phyloP scores from a whole-genome alignment of 1,140 invertebrate species.

The Bradynema listronoti region DNA sequence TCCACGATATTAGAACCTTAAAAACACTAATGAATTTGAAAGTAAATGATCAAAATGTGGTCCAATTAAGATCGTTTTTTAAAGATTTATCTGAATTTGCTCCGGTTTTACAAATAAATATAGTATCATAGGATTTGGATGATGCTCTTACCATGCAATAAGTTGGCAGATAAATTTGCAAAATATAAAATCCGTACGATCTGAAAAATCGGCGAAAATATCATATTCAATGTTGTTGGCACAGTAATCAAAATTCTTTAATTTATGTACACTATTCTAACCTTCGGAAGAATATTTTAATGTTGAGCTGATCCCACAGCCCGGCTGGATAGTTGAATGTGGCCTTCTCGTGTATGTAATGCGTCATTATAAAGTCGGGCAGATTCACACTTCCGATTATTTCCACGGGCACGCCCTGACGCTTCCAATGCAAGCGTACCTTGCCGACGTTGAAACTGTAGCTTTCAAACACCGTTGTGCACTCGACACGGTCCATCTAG shows the following conservation, averaged over 20 bases:
- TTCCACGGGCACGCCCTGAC: conserved; percentile 50
- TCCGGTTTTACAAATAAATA: too few species aligned
- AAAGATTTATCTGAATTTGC: too few species aligned
- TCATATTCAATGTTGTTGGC: too few species aligned
- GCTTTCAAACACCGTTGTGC: conserved; percentile 52
- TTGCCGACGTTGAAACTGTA: conserved; percentile 57
- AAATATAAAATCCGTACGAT: conserved; percentile 60
- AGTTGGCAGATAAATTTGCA: conserved; percentile 61
- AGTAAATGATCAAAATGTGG: too few species aligned
- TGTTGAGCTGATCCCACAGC: conserved; percentile 58
- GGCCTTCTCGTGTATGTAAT: conserved; percentile 49
- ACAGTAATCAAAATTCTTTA: too few species aligned
- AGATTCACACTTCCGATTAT: conserved; percentile 54
- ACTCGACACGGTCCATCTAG: conserved; percentile 54
- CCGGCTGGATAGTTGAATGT: conserved; percentile 57
- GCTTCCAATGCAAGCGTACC: conserved; percentile 54
- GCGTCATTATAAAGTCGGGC: conserved; percentile 51
- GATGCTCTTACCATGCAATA: conserved; percentile 29
- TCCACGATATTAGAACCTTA: conserved; percentile 56
- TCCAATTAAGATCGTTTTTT: too few species aligned
- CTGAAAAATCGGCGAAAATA: conserved; percentile 36
- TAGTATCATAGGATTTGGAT: too few species aligned
- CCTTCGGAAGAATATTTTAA: conserved; percentile 60
- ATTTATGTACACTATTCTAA: too few species aligned
- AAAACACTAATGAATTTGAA: conserved; percentile 19